A percentile compares a stretch with the other conserved stretches of the same genome.
These are phyloP conservation scores for Drosophila sp. DNA, from an alignment of 1,140 invertebrate species.

Conservation along the genomic window DNA sequence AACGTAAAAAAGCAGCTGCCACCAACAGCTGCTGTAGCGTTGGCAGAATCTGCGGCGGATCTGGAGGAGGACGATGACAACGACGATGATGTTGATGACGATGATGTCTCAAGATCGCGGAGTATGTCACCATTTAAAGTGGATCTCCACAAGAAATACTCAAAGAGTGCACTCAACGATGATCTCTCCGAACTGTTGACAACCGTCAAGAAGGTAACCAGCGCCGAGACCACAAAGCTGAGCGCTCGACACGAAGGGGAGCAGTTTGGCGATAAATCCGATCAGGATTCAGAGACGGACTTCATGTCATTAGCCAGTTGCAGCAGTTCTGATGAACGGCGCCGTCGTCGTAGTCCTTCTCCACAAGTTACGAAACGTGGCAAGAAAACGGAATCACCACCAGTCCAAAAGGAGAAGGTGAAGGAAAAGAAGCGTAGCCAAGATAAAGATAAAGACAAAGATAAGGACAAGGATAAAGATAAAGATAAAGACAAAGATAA, in stretches of 20 bases:
- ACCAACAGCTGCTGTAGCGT: slow-evolving; percentile 71
- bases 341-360: slow-evolving; percentile 29
- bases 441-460: slow-evolving; percentile 32
- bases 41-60: slow-evolving; percentile 75
- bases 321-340: slow-evolving; percentile 42
- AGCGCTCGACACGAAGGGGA: slow-evolving; percentile 57
- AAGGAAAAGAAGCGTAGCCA: slow-evolving; percentile 45
- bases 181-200: slow-evolving; percentile 80
- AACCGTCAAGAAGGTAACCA: slow-evolving; percentile 75
- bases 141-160: slow-evolving; percentile 85
- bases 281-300: slow-evolving; percentile 68
- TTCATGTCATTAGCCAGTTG: slow-evolving; percentile 67
- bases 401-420: slow-evolving; percentile 50
- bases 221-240: slow-evolving; percentile 59
- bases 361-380: slow-evolving; percentile 36
- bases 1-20: slow-evolving; percentile 65
- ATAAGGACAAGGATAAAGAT: slow-evolving; percentile 37
- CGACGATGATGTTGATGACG: slow-evolving; percentile 50
- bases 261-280: slow-evolving; percentile 39
- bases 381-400: slow-evolving; percentile 31
- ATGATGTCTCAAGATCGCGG: slow-evolving; percentile 59
- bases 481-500: slow-evolving; percentile 45
- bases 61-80: slow-evolving; percentile 70
- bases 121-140: slow-evolving; percentile 84
- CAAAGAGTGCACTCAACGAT: slow-evolving; percentile 84